These are phyloP conservation scores for Anastatus disparis DNA, from an alignment of 1,140 invertebrate species.

Conservation along the genomic window DNA sequence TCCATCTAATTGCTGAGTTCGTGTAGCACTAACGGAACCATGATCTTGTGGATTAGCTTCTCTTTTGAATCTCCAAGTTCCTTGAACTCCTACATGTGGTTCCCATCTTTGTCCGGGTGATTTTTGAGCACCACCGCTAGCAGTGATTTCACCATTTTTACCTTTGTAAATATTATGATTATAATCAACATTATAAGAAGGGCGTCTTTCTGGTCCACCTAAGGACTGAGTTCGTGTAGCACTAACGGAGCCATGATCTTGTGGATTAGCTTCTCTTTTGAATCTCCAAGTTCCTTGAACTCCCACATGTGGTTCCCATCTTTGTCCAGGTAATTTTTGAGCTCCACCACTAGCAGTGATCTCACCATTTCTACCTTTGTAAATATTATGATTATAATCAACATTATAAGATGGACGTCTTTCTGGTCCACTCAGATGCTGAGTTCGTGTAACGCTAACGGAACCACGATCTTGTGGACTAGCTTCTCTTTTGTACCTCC, in stretches of 20 bases:
- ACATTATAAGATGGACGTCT: conserved; percentile 2
- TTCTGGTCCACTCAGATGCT: conserved; percentile 25
- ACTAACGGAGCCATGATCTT: not conserved
- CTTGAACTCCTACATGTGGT: conserved; percentile 47
- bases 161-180: conserved; percentile 25
- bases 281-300: conserved; percentile 47
- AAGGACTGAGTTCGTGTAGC: not conserved
- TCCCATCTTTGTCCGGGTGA: conserved; percentile 45
- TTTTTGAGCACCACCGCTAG: conserved; percentile 46
- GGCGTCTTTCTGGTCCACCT: conserved; percentile 7
- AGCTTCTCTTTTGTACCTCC: conserved; percentile 45
- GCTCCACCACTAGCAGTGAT: conserved; percentile 48
- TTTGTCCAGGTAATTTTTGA: conserved; percentile 45
- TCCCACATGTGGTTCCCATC: conserved; percentile 47
- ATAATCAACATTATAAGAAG: not conserved
- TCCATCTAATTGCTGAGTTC: conserved; percentile 17
- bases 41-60: conserved; percentile 11
- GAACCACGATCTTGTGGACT: not conserved
- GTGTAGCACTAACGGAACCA: not conserved
- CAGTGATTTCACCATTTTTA: conserved; percentile 48
- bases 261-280: conserved; percentile 14
- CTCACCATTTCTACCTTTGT: conserved; percentile 45
- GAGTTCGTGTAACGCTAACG: not conserved
- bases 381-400: not conserved
- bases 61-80: conserved; percentile 46